Evolutionary conservation across 1,140 invertebrate species (phyloP), one percentile per base, ranked within the genome.

Genomic region (Zelostemma sp.): DNA sequence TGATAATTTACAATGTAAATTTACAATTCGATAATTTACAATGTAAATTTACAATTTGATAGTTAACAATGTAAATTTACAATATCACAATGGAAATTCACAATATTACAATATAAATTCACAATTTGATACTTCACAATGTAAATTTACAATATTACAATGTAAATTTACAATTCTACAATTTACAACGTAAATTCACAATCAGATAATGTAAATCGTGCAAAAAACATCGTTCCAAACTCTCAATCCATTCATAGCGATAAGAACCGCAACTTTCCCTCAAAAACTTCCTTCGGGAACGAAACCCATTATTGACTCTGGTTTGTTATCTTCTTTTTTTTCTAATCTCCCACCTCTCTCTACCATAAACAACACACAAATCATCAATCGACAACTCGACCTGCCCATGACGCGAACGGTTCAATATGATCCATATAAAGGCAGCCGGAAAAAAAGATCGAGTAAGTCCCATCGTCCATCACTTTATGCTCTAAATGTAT

Each of bases 371-470:
- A 80, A 79, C 67, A 75, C 74, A 80, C 67, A 77, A 81, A 74
- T 35, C 72, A 77, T 71, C 68, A 76, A 78, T 68, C 72, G 75
- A 76, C 72, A 78, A 75, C 80, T 80, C 77, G 79, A 81, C 80
- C 69, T 72, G 75, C 74, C 77, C 79, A 79, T 79, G 79, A 74
- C 78, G 75, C 78, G 76, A 73, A 70, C 69, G 65, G 77, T 80
- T 76, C 75, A 64, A 80, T 80, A 60, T 76, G 79, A 79, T 80
- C 74, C 75, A 76, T 77, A 79, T 77, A 81, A 83, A 85, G 84
- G 84, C 83, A 85, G 75, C 83, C 82, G 77, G 84, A 85, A 76
- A 85, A 85, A 80, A 85, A 85, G 77, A 80, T 79, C 79, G 84
- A 85, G 84, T 85, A 85, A 85, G 84, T 85, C 62, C 40, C 53